A percentile compares a stretch with the other conserved stretches of the same genome.
These are phyloP conservation scores for Paedocypris sp. DNA, from an alignment of 2,113 vertebrate species.

Conservation along the genomic window DNA sequence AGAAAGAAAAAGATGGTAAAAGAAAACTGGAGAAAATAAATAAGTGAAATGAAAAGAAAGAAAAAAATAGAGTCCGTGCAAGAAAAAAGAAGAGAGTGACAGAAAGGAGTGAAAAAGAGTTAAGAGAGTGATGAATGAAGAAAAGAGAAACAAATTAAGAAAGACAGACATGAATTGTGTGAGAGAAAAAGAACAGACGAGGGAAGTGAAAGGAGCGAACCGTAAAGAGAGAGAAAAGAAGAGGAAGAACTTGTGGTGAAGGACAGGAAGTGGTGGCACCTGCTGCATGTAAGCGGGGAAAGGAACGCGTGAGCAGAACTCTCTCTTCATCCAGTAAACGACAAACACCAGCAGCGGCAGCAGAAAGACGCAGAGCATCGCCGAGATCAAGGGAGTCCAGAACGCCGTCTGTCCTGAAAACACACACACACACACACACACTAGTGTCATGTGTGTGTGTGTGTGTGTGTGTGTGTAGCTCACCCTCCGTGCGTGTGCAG, in stretches of 20 bases:
- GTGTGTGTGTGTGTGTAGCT: not conserved
- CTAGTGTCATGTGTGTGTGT: not conserved
- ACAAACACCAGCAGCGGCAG: not conserved
- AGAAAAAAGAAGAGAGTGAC: too few relatives aligned
- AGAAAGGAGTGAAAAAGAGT: too few relatives aligned
- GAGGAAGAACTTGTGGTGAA: not conserved
- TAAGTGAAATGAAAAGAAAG: too few relatives aligned
- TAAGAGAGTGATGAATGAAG: too few relatives aligned
- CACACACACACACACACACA: not conserved
- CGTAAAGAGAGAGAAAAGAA: not conserved
- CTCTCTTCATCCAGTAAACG: constrained; percentile 23
- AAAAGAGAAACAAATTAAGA: too few relatives aligned
- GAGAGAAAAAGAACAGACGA: too few relatives aligned
- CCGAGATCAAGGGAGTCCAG: constrained; percentile 48
- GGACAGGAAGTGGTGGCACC: constrained; percentile 29
- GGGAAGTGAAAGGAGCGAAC: not conserved
- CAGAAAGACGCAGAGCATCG: constrained; percentile 33
- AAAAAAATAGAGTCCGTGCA: too few relatives aligned
- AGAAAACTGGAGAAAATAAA: too few relatives aligned
- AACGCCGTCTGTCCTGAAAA: constrained; percentile 33
- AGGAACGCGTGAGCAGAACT: constrained; percentile 32
- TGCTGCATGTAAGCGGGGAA: constrained; percentile 41
- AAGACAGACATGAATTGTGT: too few relatives aligned
- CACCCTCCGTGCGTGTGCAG: constrained; percentile 51
- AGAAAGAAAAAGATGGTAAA: too few relatives aligned